A percentile compares a stretch with the other conserved stretches of the same genome.
Evolutionary conservation across 92 coral and sea anemone genomes (phyloP).

Genomic region (Anthopleura xanthogrammica): DNA sequence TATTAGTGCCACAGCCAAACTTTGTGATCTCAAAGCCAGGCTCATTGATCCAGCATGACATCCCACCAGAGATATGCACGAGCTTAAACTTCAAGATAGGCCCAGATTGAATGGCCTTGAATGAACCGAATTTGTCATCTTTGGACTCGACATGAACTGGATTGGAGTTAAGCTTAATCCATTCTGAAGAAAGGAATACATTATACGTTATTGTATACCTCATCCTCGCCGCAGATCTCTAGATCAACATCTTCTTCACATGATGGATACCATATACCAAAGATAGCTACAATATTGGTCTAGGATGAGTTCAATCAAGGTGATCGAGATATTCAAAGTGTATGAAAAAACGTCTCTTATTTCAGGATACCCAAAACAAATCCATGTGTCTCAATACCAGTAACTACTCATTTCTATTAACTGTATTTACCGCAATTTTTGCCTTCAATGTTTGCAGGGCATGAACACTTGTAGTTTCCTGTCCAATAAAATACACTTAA

Average conservation of each 20-base stretch:
- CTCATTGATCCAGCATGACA: neutral
- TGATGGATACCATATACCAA: no score
- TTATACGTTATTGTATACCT: neutral
- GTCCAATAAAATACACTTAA: neutral
- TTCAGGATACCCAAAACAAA: neutral
- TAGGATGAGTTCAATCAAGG: no score
- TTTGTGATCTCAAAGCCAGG: neutral
- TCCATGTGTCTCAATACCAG: neutral
- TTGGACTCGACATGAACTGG: slow-evolving; percentile 12
- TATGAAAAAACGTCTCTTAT: no score
- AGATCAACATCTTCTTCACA: neutral
- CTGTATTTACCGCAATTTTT: neutral
- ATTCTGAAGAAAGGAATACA: neutral
- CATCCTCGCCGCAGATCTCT: neutral
- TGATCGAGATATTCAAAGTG: no score
- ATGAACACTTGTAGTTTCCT: neutral
- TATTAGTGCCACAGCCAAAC: neutral
- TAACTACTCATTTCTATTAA: neutral
- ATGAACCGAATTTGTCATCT: neutral
- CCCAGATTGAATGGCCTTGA: neutral
- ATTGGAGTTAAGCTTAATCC: neutral
- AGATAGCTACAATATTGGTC: no score
- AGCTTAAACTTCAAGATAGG: slow-evolving; percentile 10
- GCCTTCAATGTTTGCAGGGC: neutral
- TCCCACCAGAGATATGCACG: slow-evolving; percentile 13